A percentile compares a stretch with the other conserved stretches of the same genome.
phyloP scores from a whole-genome alignment of 2,888 invertebrate species.

The Mesorhabditis belari region DNA sequence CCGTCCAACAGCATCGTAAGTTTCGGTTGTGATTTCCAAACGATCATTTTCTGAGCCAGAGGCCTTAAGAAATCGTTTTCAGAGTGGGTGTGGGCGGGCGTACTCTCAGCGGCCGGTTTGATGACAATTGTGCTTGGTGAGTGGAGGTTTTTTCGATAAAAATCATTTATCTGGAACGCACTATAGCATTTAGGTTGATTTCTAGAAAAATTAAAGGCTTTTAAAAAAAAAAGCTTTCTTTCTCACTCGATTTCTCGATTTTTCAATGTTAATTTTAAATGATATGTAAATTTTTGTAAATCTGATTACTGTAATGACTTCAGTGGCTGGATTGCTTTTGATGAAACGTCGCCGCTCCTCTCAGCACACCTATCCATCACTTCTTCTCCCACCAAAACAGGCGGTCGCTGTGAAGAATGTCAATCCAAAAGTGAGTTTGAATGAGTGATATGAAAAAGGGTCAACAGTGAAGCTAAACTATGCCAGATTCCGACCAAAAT shows the following conservation, averaged over 20 bases:
- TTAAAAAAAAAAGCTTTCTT: too few relatives aligned
- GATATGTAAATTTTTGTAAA: too few relatives aligned
- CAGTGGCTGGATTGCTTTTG: slow-evolving; percentile 1
- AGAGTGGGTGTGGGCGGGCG: slow-evolving; percentile 43
- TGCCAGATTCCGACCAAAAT: too few relatives aligned
- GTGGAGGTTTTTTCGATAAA: too few relatives aligned
- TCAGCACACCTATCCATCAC: slow-evolving; percentile 16
- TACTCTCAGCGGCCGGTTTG: slow-evolving; percentile 33
- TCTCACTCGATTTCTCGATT: too few relatives aligned
- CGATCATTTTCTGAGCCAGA: not conserved
- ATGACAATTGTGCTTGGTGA: slow-evolving; percentile 26
- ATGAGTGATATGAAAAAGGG: not conserved
- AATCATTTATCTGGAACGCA: too few relatives aligned
- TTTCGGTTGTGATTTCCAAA: too few relatives aligned
- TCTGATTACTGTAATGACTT: too few relatives aligned
- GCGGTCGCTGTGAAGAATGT: not conserved
- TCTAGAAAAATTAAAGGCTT: too few relatives aligned
- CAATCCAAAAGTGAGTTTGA: not conserved
- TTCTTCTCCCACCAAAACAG: slow-evolving; percentile 34
- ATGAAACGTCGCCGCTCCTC: not conserved
- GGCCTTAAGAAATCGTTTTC: slow-evolving; percentile 7
- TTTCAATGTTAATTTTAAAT: too few relatives aligned
- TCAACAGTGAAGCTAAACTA: not conserved
- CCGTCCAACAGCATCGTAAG: not conserved
- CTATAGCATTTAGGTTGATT: too few relatives aligned